Evolutionary conservation across 2,113 vertebrate genomes (phyloP).

Genomic region (Zosterops pallidus): DNA sequence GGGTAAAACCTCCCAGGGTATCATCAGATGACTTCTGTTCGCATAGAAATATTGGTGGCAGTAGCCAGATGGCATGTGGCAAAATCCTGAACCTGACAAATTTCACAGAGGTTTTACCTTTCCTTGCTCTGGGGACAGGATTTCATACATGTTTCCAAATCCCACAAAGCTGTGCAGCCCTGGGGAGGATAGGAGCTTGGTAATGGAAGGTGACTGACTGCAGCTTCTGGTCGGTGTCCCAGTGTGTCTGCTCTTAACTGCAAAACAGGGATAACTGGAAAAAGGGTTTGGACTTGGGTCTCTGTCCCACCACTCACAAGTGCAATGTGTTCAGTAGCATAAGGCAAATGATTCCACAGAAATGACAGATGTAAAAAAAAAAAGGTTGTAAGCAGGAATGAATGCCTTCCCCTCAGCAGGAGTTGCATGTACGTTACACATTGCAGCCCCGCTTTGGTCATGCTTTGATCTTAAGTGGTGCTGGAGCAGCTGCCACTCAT

Average conservation of each 20-base stretch:
- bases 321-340: neutral
- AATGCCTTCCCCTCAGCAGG: neutral
- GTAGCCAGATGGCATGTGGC: neutral
- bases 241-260: neutral
- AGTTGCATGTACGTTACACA: fast-evolving
- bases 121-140: neutral
- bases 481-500: neutral
- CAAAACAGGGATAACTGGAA: neutral
- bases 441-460: fast-evolving
- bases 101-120: neutral
- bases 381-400: neutral
- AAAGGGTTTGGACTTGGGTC: neutral
- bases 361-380: neutral
- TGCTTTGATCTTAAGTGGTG: neutral
- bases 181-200: neutral
- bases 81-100: neutral
- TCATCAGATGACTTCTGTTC: neutral
- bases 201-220: neutral
- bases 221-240: neutral
- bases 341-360: neutral
- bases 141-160: neutral
- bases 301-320: neutral
- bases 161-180: neutral
- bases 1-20: neutral
- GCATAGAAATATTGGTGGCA: neutral